Evolutionary conservation across 2,113 vertebrate species (phyloP).

Genomic region (Microtus oregoni): DNA sequence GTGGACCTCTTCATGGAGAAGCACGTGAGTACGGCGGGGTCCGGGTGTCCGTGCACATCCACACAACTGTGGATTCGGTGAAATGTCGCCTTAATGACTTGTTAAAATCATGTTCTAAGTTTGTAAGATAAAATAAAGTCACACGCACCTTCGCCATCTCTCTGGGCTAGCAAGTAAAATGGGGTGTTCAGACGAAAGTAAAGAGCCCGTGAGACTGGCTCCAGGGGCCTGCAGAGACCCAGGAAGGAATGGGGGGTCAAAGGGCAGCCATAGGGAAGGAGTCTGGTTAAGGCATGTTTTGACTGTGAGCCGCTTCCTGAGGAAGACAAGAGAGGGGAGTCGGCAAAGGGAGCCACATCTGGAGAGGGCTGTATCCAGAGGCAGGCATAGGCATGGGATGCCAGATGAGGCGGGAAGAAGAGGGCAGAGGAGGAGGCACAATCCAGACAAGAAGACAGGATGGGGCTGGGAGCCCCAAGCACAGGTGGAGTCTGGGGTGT

Average conservation of each 20-base stretch:
- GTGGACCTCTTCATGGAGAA: slow-evolving; percentile 90
- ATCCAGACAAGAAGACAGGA: background rate
- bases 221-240: background rate
- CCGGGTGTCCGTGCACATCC: fast-evolving
- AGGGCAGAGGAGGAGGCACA: background rate
- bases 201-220: background rate
- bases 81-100: background rate
- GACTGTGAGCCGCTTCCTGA: background rate
- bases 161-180: background rate
- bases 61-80: no score
- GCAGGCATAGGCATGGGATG: background rate
- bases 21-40: slow-evolving; percentile 88
- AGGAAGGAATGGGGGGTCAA: background rate
- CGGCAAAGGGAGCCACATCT: fast-evolving
- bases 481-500: background rate
- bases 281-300: background rate
- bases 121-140: background rate
- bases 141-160: background rate
- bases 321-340: background rate
- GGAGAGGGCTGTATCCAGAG: no score
- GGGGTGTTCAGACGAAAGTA: background rate
- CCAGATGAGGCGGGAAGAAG: no score
- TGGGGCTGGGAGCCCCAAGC: fast-evolving
- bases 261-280: background rate
- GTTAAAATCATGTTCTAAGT: background rate